Evolutionary conservation across 2,113 vertebrate genomes (phyloP), one percentile per base, ranked within the genome.

Genomic region (Leuciscus idus): DNA sequence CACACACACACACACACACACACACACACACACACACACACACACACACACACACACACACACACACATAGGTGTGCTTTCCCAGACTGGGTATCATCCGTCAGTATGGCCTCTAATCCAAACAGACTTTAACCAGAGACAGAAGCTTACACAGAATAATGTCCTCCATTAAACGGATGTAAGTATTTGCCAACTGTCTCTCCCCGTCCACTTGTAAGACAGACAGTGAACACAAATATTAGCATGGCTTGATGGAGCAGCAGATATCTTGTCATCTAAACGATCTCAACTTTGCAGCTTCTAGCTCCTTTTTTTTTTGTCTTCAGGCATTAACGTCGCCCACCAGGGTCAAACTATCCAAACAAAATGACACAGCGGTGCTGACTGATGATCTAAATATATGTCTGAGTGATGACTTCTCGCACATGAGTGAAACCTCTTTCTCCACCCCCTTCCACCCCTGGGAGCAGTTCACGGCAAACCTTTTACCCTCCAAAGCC

Each of bases 101-200:
- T 92, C 90, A 88, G 85, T 85, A 86, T 55, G 85, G 85, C 84
- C 81, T 75, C 83, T 86, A 88, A 89, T 85, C 90, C 82, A 91
- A 88, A 93, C 89, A 94, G 92, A 95, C 90, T 91, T 91, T 93
- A 93, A 92, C 91, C 93, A 95, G 93, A 94, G 93, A 92, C 93
- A 90, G 88, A 88, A 90, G 92, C 93, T 94, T 93, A 93, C 91
- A 88, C 90, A 90, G 91, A 93, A 81, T 92, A 89, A 86, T 87
- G 85, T 66, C 92, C 92, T 94, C 91, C 92, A 93, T 89, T 90
- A 92, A 90, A 93, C 90, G 91, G 91, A 92, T 92, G 91, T 90
- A 91, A 88, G 92, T 93, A 93, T 90, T 92, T 94, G 93, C 78
- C 87, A 94, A 93, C 92, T 94, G 91, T 92, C 91, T 90, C 92